These are phyloP conservation scores for Pomatorhinus ruficollis DNA, from an alignment of 2,113 vertebrate species.

Conservation along the genomic window DNA sequence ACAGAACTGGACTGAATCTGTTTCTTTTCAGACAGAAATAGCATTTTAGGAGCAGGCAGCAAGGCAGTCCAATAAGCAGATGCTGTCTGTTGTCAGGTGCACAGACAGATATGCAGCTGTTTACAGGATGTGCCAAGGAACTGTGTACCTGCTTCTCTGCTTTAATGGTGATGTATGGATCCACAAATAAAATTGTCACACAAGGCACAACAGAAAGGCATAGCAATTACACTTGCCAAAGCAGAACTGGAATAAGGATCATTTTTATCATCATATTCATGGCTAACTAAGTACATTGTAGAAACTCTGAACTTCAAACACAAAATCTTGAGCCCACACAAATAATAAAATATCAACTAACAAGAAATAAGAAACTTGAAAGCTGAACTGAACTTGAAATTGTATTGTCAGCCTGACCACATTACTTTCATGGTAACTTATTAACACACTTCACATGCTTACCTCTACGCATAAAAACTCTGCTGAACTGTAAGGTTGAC, in stretches of 20 bases:
- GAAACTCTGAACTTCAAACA: not conserved
- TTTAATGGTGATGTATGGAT: not conserved
- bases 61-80: not conserved
- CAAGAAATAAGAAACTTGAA: not conserved
- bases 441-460: not conserved
- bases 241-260: not conserved
- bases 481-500: not conserved
- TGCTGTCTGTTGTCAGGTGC: not conserved
- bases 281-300: not conserved
- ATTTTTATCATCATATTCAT: not conserved
- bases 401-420: not conserved
- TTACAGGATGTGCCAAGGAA: constrained; percentile 15
- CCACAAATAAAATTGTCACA: not conserved
- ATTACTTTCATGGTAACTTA: not conserved
- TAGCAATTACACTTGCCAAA: not conserved
- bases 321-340: not conserved
- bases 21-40: not conserved
- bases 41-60: not conserved
- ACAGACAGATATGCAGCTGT: not conserved
- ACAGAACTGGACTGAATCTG: not conserved
- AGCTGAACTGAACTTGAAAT: not conserved
- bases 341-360: not conserved
- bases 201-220: not conserved
- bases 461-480: not conserved
- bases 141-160: not conserved